phyloP scores from a whole-genome alignment of 2,888 invertebrate genomes.

The Digitonthophagus gazella region DNA sequence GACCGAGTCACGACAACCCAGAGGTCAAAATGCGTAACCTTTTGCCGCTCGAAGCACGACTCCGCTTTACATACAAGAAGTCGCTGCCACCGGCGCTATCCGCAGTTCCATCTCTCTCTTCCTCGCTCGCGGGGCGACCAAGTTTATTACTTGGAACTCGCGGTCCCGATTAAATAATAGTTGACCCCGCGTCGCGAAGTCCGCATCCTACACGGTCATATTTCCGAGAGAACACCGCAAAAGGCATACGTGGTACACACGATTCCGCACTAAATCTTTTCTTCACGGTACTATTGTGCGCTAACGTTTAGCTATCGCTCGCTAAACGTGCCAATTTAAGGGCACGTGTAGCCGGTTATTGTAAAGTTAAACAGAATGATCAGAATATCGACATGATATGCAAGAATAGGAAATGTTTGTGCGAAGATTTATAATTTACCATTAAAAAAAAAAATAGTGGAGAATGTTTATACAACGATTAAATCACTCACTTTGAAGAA shows the following conservation, averaged over 20 bases:
- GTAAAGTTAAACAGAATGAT: too few species aligned
- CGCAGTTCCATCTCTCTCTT: conserved; percentile 1
- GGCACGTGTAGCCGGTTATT: not conserved
- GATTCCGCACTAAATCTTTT: conserved; percentile 12
- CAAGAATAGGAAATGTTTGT: not conserved
- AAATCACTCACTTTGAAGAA: not conserved
- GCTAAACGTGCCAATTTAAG: not conserved
- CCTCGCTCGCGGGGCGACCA: conserved; percentile 5
- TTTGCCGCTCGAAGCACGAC: conserved; percentile 31
- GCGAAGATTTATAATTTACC: too few species aligned
- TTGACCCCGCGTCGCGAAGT: conserved; percentile 12
- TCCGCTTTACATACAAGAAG: conserved; percentile 31
- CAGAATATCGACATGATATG: not conserved
- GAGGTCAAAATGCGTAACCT: conserved; percentile 35
- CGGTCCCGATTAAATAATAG: conserved; percentile 16
- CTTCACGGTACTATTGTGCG: not conserved
- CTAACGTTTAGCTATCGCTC: not conserved
- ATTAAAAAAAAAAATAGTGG: too few species aligned
- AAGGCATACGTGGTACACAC: conserved; percentile 1
- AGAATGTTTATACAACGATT: too few species aligned
- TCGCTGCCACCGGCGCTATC: conserved; percentile 8
- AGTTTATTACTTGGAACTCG: conserved; percentile 12
- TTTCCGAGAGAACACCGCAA: conserved; percentile 10
- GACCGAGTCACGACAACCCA: not conserved
- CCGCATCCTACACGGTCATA: conserved; percentile 11